These are phyloP conservation scores for Tetheella fluctuosa DNA, from an alignment of 2,888 invertebrate species.

Conservation along the genomic window DNA sequence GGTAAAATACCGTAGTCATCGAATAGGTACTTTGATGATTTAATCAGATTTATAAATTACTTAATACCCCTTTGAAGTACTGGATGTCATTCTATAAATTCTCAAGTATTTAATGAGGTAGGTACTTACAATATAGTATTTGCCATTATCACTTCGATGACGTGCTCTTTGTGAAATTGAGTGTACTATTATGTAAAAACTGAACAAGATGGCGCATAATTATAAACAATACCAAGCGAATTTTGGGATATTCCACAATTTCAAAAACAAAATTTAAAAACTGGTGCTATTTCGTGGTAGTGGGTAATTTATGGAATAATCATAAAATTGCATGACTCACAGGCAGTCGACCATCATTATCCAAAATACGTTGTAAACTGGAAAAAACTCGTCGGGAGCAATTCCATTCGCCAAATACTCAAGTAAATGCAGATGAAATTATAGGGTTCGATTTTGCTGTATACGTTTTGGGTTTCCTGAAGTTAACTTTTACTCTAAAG, in stretches of 20 bases:
- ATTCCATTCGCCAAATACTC: conserved; percentile 3
- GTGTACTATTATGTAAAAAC: no score
- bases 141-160: no score
- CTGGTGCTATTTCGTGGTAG: not conserved
- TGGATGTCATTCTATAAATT: no score
- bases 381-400: conserved; percentile 2
- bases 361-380: not conserved
- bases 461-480: conserved; percentile 4
- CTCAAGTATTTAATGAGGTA: no score
- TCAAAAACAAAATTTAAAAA: not conserved
- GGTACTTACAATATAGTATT: no score
- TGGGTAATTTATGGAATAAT: not conserved
- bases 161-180: no score
- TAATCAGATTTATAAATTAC: no score
- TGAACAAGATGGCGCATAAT: no score
- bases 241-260: not conserved
- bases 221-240: not conserved
- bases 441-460: not conserved
- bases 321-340: conserved; percentile 5
- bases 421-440: conserved; percentile 4
- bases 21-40: no score
- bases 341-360: conserved; percentile 3
- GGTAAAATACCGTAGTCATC: no score
- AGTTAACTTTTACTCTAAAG: not conserved
- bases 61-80: no score